A percentile compares a stretch with the other conserved stretches of the same genome.
Evolutionary conservation across 2,888 invertebrate genomes (phyloP).

Genomic region (Microchrysa polita): DNA sequence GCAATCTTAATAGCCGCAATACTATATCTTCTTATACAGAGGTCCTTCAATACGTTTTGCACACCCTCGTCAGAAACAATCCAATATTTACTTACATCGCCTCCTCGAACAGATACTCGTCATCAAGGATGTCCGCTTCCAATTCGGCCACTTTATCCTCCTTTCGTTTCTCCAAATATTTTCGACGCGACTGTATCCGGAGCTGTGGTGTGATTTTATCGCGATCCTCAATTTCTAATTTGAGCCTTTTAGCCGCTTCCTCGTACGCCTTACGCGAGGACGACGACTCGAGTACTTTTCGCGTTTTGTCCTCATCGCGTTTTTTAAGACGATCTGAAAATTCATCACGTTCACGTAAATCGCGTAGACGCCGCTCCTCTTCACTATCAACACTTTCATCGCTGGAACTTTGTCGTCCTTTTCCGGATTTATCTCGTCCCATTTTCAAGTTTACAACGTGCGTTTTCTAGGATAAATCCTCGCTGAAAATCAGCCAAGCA

Average conservation of each 20-base stretch:
- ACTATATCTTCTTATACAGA: too few species aligned
- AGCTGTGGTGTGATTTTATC: slow-evolving; percentile 88
- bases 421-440: slow-evolving; percentile 54
- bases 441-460: slow-evolving; percentile 38
- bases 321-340: slow-evolving; percentile 88
- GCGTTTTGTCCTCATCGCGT: slow-evolving; percentile 87
- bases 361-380: slow-evolving; percentile 82
- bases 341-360: slow-evolving; percentile 92
- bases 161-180: slow-evolving; percentile 95
- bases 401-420: slow-evolving; percentile 55
- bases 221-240: slow-evolving; percentile 85
- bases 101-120: slow-evolving; percentile 93
- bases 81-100: slow-evolving; percentile 86
- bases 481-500: too few species aligned
- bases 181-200: slow-evolving; percentile 88
- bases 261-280: slow-evolving; percentile 77
- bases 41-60: too few species aligned
- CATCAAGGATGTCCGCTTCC: slow-evolving; percentile 94
- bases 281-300: slow-evolving; percentile 76
- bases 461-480: neutral
- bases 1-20: too few species aligned
- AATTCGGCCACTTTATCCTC: slow-evolving; percentile 95
- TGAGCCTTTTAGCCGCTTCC: slow-evolving; percentile 90
- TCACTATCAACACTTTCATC: slow-evolving; percentile 71
- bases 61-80: too few species aligned